A percentile compares a stretch with the other conserved stretches of the same genome.
phyloP scores from a whole-genome alignment of 2,113 vertebrate genomes.

The Meleagris gallopavo region DNA sequence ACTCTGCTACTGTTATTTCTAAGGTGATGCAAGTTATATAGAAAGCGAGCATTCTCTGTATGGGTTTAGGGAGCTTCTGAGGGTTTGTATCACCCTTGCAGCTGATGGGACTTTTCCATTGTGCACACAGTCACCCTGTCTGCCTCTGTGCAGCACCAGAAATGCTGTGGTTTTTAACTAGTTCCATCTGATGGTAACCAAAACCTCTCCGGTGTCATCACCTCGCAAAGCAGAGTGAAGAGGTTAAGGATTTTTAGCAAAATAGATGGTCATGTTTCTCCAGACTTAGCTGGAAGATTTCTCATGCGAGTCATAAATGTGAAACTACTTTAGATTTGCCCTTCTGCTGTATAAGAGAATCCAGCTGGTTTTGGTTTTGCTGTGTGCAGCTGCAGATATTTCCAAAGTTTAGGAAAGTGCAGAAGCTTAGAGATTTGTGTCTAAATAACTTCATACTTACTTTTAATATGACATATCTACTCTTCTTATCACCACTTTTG shows the following conservation, averaged over 20 bases:
- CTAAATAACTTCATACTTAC: neutral
- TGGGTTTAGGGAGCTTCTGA: neutral
- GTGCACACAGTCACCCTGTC: neutral
- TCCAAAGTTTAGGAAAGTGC: neutral
- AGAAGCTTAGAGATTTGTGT: neutral
- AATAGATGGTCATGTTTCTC: neutral
- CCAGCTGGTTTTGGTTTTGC: slow-evolving; percentile 23
- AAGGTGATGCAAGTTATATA: neutral
- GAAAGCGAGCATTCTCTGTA: neutral
- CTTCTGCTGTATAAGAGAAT: neutral
- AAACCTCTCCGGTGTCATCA: neutral
- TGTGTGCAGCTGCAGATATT: slow-evolving; percentile 15
- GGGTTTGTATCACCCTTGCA: neutral
- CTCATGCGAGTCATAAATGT: neutral
- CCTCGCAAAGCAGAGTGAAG: neutral
- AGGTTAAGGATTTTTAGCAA: neutral
- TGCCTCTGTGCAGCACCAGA: neutral
- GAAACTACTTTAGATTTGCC: neutral
- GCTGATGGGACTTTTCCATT: neutral
- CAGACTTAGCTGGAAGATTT: neutral
- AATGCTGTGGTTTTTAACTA: neutral
- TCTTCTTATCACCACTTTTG: neutral
- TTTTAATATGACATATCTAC: neutral
- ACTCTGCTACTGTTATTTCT: neutral
- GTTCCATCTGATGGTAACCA: neutral